Evolutionary conservation across 2,113 vertebrate species (phyloP), one percentile per base, ranked within the genome.

Genomic region (Poeciliopsis prolifica): DNA sequence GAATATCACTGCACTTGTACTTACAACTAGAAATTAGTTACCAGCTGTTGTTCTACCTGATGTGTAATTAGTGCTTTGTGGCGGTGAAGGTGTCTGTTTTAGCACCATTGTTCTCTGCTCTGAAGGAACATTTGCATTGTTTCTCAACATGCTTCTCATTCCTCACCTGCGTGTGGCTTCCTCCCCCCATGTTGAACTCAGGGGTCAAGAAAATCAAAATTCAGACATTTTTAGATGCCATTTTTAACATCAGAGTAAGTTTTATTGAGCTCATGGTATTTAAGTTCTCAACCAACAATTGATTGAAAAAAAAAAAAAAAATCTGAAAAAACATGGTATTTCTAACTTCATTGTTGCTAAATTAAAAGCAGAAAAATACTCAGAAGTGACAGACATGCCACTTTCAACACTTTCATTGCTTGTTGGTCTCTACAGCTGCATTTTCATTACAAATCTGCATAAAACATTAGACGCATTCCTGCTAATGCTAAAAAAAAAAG

Each of bases 21-120:
- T 48, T 19, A 19, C 44, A 48, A 5, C 15, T 48, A 6, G 44
- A 17, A 48, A 48, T 19, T 17, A 19, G 44, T 24, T 24, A 54
- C 14, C 48, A 54, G 48, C 6, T n/a, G 6, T 22, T 24, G 19
- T 48, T 48, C 5, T 19, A 48, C 17, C 15, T 48, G 19, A n/a
- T 58, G 51, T 58, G 22, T 58, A 58, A 58, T n/a, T 58, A 58
- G 51, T 42, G 63, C 37, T 72, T 13, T 37, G 17, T 12, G 70
- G 77, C 72, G 71, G 74, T 8, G 33, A 44, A 79, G 67, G 82
- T 73, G 80, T 81, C 48, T 74, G 74, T 69, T 81, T 64, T 65
- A 74, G 72, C 87, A 71, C 82, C 79, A 84, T 87, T 88, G 84
- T 86, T 75, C 65, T 54, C 51, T 58, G 29, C 75, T 76, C 64